Base-by-base conservation (phyloP, 2,113 vertebrate genomes). In the Apteryx owenii region DNA sequence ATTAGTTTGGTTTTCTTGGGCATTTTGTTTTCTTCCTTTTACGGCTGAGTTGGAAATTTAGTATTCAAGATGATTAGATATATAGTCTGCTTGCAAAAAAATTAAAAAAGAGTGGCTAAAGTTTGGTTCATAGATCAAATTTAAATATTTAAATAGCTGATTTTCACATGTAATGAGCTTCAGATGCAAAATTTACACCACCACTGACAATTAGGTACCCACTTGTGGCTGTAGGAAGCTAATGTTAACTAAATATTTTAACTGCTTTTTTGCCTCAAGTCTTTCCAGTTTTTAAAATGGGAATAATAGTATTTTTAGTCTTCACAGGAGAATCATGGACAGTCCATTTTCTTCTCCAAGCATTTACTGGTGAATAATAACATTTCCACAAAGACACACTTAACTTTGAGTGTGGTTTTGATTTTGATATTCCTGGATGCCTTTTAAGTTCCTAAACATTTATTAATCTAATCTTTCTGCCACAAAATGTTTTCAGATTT, bases 1-100 rank as follows among this genome's bases (percentile, higher is more conserved):
- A 83, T 29, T 0, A 40, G 82, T 6, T 53, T 0, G 4, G 22
- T 88, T 69, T 65, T n/a, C 12, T 31, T 51, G 3, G 0, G 0
- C 60, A 42, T 70, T 61, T 61, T 56, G 20, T 50, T 70, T 85
- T 77, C 8, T 23, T 40, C 0, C 2, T 83, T 58, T 65, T 77
- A 26, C 1, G 70, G 3, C 2, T 56, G 10, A 15, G 38, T 20
- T 12, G 78, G 22, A 78, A 87, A 40, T 3, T 5, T 64, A 15
- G 2, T 60, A 54, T 25, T 65, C 1, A 56, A 62, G 81, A 76
- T 21, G 33, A 21, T 25, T 70, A 5, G 31, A n/a, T 50, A 18
- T 66, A 42, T 40, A 66, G 23, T 19, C 26, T 42, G 22, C 38
- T 23, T 40, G 25, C 69, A 20, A 8, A 53, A 20, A 44, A 44